Percentiles rank a stretch among this genome's conserved stretches.
Conservation (phyloP, 92 coral and sea anemone genomes). For the Parazoanthus darwini region DNA sequence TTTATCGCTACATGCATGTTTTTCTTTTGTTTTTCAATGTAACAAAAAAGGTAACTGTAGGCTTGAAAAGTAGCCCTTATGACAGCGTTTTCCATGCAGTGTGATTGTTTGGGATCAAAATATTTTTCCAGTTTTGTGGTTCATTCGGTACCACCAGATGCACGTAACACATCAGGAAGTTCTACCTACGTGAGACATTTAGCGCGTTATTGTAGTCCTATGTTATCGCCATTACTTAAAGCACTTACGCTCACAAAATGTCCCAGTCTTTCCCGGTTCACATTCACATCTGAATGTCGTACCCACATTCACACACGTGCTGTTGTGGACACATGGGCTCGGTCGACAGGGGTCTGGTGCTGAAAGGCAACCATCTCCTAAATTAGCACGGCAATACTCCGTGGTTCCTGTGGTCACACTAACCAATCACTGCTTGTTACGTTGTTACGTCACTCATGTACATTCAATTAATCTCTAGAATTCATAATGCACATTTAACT, state of each 20-base stretch:
- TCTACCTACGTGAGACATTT: neutral
- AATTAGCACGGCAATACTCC: neutral
- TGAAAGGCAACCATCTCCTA: slow-evolving; percentile 20
- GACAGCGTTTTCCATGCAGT: too few relatives aligned
- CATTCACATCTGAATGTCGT: slow-evolving; percentile 67
- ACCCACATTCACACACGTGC: slow-evolving; percentile 75
- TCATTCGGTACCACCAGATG: too few relatives aligned
- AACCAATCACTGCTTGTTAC: neutral
- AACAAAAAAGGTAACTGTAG: too few relatives aligned
- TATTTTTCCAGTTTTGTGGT: too few relatives aligned
- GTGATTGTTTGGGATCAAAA: too few relatives aligned
- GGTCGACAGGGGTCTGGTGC: slow-evolving; percentile 78
- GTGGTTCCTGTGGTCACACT: neutral
- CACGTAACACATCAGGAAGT: too few relatives aligned
- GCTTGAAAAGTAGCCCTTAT: too few relatives aligned
- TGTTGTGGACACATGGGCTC: slow-evolving; percentile 72
- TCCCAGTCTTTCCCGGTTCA: slow-evolving; percentile 58
- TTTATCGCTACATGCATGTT: too few relatives aligned
- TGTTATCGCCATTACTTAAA: neutral
- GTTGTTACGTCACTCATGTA: too few relatives aligned
- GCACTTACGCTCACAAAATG: slow-evolving; percentile 68
- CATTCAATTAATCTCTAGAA: too few relatives aligned
- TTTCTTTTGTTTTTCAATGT: too few relatives aligned
- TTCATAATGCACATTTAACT: too few relatives aligned
- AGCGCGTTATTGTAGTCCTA: neutral